phyloP scores from a whole-genome alignment of 2,888 invertebrate genomes.

The Cryptops parisi region DNA sequence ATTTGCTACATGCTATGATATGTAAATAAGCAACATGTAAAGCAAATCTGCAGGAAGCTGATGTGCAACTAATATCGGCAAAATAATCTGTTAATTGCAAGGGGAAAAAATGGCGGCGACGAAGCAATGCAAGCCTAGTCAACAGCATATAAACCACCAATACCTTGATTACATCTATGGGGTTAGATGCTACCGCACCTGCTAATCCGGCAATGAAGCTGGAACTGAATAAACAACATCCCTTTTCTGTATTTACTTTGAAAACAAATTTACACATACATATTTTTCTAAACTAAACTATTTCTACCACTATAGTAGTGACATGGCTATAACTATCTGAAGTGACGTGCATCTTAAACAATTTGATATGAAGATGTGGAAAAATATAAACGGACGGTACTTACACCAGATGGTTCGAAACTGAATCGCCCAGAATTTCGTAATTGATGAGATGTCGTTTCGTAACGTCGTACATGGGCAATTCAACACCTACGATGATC shows the following conservation, averaged over 20 bases:
- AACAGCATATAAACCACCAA: not conserved
- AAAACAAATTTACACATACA: not conserved
- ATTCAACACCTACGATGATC: conserved; percentile 81
- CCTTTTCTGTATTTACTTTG: not conserved
- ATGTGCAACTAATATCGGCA: too few relatives aligned
- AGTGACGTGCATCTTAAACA: too few relatives aligned
- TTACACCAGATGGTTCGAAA: conserved; percentile 74
- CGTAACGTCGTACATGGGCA: conserved; percentile 82
- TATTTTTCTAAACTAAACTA: not conserved
- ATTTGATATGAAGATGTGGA: too few relatives aligned
- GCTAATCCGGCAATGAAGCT: conserved; percentile 10
- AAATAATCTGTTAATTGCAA: not conserved
- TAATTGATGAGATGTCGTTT: conserved; percentile 45
- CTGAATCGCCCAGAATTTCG: conserved; percentile 56
- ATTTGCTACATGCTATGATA: too few relatives aligned
- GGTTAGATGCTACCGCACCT: conserved; percentile 79
- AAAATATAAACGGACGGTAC: too few relatives aligned
- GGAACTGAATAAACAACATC: too few relatives aligned
- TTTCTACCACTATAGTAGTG: too few relatives aligned
- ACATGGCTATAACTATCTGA: too few relatives aligned
- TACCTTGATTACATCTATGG: conserved; percentile 83
- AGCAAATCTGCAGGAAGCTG: too few relatives aligned
- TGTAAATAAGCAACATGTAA: too few relatives aligned
- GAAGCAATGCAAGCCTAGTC: not conserved
- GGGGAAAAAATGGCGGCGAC: not conserved